Conservation (phyloP, 2,113 vertebrate genomes). For the Leiothrix lutea region DNA sequence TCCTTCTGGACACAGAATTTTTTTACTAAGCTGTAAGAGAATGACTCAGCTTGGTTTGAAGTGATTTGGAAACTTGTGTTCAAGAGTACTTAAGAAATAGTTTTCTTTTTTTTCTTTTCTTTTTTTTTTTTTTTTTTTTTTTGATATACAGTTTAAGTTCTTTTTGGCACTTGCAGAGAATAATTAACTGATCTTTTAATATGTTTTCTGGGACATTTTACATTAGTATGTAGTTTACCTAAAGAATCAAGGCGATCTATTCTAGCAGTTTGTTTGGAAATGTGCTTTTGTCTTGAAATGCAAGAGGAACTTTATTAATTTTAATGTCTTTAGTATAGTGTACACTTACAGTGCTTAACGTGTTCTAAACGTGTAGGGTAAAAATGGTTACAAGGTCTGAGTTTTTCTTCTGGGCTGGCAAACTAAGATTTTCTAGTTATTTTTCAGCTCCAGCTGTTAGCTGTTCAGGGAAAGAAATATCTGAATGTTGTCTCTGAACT, state of each 20-base stretch:
- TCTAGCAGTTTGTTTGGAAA: neutral
- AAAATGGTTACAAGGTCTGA: neutral
- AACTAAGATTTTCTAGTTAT: neutral
- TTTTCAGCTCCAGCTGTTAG: neutral
- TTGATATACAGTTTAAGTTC: neutral
- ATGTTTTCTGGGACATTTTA: neutral
- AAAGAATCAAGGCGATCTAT: neutral
- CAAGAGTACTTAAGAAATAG: neutral
- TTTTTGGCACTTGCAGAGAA: neutral
- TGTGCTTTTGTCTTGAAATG: neutral
- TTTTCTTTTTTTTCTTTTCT: neutral
- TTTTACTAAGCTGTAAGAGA: neutral
- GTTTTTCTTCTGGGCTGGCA: neutral
- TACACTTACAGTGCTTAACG: neutral
- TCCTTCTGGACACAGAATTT: neutral
- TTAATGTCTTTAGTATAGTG: neutral
- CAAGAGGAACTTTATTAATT: neutral
- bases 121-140: neutral
- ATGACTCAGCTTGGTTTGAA: neutral
- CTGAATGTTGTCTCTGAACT: neutral
- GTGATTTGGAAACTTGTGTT: neutral
- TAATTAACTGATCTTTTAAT: neutral
- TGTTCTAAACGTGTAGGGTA: neutral
- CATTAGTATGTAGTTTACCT: fast-evolving
- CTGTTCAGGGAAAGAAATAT: neutral